Base-by-base conservation (phyloP, 2,888 invertebrate genomes). In the Acholoe squamosa region DNA sequence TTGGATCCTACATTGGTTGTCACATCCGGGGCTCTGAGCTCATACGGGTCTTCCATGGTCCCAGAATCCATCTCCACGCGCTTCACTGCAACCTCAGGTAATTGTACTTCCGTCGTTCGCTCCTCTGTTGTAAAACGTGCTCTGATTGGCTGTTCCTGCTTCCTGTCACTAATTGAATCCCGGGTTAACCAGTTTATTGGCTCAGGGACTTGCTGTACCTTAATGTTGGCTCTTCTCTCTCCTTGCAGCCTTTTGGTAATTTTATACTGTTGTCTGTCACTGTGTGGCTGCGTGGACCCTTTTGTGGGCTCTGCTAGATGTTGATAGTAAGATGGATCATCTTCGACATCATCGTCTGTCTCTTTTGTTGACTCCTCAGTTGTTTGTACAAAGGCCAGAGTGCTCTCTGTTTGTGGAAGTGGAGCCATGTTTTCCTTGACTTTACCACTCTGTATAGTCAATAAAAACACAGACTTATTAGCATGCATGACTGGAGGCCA, bases 11-110 rank as follows among this genome's bases (percentile, higher is more conserved):
- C 43, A 43, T 43, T 43, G 43, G 5, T 43, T 3, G 19, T n/a
- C 14, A 14, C 19, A 61, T 61, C 61, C 61, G 76, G 76, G 76
- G 5, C 31, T 31, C 76, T 0, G 5, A 31, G 25, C 3, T 76
- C 31, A 31, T 76, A 76, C 28, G 76, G 76, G 76, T 76, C 76
- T 31, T 76, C 31, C 76, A 76, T 76, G 0, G 31, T 76, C 1
- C 76, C 76, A 76, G 76, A 31, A 16, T 76, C 76, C 76, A 76
- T 31, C 31, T 76, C 76, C 25, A 31, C 61, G 3, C 19, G 61
- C 19, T 61, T 19, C n/a, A 19, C 61, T 61, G 12, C 3, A n/a
- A n/a, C 12, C 61, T 3, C 19, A n/a, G 61, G 61, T 61, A n/a
- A 3, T 43, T 43, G 43, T 61, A 61, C 22, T 61, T 61, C 61